A percentile compares a stretch with the other conserved stretches of the same genome.
Conservation (phyloP, 2,113 vertebrate genomes). For the Camelus dromedarius region DNA sequence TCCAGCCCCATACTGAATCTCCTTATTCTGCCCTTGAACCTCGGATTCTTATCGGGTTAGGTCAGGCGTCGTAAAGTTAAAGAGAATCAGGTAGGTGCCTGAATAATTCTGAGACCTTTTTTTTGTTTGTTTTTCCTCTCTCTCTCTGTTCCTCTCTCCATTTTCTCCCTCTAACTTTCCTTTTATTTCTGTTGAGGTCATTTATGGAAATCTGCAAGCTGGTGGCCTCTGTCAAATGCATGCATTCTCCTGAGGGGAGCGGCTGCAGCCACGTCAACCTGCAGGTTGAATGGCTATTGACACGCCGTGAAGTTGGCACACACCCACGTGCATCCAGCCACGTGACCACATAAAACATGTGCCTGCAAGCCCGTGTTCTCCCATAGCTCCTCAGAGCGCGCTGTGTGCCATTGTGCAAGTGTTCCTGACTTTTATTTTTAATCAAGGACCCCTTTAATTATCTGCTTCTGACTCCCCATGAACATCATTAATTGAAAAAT, state of each 20-base stretch:
- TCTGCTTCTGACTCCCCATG: background rate
- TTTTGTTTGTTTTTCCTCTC: background rate
- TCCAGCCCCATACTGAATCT: too few species aligned
- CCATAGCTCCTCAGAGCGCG: background rate
- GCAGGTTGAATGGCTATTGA: background rate
- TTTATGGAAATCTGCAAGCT: background rate
- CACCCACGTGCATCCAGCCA: fast-evolving
- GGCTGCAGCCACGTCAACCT: background rate
- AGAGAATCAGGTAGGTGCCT: background rate
- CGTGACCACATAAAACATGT: fast-evolving
- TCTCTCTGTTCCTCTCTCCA: background rate
- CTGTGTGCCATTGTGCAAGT: too few species aligned
- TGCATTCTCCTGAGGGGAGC: background rate
- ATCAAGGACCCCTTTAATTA: conserved; percentile 45
- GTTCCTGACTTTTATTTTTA: background rate
- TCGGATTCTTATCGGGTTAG: background rate
- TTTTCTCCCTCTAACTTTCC: too few species aligned
- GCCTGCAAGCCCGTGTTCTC: background rate
- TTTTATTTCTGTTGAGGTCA: background rate
- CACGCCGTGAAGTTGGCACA: background rate
- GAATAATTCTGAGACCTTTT: background rate
- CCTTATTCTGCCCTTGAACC: background rate
- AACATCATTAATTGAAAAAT: conserved; percentile 16
- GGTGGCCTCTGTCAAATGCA: background rate
- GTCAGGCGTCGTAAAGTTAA: background rate